Evolutionary conservation across 2,113 vertebrate genomes (phyloP), one percentile per base, ranked within the genome.

Genomic region (Campylomormyrus numenius): DNA sequence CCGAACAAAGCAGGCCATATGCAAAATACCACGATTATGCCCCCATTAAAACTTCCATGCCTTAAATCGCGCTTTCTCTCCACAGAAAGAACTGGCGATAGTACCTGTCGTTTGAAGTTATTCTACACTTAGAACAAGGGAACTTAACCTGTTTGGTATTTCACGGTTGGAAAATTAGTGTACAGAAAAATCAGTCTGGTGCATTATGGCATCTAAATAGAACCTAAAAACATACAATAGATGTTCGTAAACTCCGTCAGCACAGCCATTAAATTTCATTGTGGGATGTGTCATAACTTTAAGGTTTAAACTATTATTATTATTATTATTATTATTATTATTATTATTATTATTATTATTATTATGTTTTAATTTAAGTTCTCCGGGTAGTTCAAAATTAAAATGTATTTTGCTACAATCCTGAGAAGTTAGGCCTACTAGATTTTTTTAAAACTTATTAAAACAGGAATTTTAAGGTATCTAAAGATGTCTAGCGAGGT

Each of bases 11-110:
- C 91, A 77, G 91, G 84, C 87, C 80, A 90, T 91, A 88, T 62
- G 87, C 89, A 88, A 90, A 90, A 94, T 94, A 46, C 92, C 86
- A 66, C 92, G 93, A 93, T 94, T 93, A 94, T 93, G 90, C 35
- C 58, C 46, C 39, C 70, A 93, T 92, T 91, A 90, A 88, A 92
- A 89, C 74, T 90, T 74, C 91, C 91, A 88, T 89, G 87, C 90
- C 85, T 88, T 90, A 87, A 21, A 85, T 62, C 50, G 48, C 62
- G 83, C 56, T 74, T 89, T 89, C n/a, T 42, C 17, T 89, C 31
- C 21, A 17, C 52, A 62, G n/a, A 42, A 88, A 24, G 11, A 66
- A 13, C 19, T 45, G 24, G 39, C 10, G 7, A 62, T 21, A 53
- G n/a, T 50, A 27, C 85, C 49, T 53, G 83, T 49, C 83, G 45